These are phyloP conservation scores for Cephus nigrinus DNA, from an alignment of 2,888 invertebrate genomes.

Conservation along the genomic window DNA sequence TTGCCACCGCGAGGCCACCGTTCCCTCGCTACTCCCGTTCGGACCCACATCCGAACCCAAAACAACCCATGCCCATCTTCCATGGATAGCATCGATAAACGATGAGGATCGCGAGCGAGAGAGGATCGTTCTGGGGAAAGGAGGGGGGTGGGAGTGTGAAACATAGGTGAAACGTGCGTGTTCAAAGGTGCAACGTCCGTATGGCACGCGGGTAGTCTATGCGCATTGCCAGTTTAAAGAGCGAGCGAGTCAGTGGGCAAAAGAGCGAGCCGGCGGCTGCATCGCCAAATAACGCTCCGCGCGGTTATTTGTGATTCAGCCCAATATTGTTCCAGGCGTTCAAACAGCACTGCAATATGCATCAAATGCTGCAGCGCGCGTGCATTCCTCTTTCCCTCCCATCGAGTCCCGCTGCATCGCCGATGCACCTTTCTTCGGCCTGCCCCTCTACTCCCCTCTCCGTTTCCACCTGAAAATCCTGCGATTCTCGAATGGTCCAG, in stretches of 20 bases:
- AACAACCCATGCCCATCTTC: neutral
- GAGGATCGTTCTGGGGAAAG: neutral
- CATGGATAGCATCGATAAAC: neutral
- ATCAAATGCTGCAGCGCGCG: conserved; percentile 30
- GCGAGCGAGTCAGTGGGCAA: neutral
- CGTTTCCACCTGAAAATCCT: neutral
- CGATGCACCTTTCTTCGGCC: neutral
- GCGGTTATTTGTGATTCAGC: conserved; percentile 38
- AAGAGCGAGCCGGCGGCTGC: conserved; percentile 19
- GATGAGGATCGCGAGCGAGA: neutral
- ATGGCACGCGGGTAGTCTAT: neutral
- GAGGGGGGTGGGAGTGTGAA: neutral
- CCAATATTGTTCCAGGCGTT: conserved; percentile 40
- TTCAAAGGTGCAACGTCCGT: neutral
- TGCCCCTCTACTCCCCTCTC: neutral
- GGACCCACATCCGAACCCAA: neutral
- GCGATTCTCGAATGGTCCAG: neutral
- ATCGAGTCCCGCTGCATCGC: neutral
- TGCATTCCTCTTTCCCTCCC: neutral
- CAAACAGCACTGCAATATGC: conserved; percentile 41
- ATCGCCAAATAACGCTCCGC: conserved; percentile 37
- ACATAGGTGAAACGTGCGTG: neutral
- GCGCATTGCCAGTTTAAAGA: neutral
- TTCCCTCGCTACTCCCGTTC: conserved; percentile 6
- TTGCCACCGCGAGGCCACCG: neutral